Percentiles rank a stretch among this genome's conserved stretches.
phyloP scores from a whole-genome alignment of 2,113 vertebrate genomes.

The Prionailurus bengalensis region DNA sequence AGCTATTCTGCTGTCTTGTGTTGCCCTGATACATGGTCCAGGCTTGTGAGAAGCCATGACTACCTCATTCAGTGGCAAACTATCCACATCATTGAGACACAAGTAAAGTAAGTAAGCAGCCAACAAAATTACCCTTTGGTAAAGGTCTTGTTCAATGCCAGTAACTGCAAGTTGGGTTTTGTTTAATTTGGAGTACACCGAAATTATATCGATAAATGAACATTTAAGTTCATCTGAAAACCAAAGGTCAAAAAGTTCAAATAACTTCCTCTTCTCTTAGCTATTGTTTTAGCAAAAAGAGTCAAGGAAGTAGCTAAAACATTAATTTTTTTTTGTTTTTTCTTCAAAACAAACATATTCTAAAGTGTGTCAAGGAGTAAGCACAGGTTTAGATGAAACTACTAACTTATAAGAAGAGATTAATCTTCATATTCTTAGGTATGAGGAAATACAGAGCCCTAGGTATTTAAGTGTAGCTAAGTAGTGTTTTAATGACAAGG shows the following conservation, averaged over 20 bases:
- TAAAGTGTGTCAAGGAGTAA: background rate
- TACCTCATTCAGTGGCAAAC: background rate
- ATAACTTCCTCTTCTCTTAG: slow-evolving; percentile 7
- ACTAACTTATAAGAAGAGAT: background rate
- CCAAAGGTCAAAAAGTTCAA: background rate
- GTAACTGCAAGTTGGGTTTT: background rate
- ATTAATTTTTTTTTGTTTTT: background rate
- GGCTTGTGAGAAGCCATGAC: background rate
- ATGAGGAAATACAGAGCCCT: background rate
- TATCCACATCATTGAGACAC: background rate
- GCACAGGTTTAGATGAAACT: background rate
- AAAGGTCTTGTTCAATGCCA: background rate
- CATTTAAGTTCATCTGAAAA: slow-evolving; percentile 33
- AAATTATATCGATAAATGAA: background rate
- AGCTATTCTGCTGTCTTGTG: background rate
- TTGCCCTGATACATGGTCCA: background rate
- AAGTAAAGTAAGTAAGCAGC: background rate
- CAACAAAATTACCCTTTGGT: background rate
- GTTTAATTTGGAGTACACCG: background rate
- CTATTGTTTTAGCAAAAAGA: background rate
- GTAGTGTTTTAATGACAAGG: background rate
- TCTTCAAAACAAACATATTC: background rate
- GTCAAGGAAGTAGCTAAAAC: background rate
- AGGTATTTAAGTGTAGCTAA: slow-evolving; percentile 19
- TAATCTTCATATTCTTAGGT: background rate